A percentile compares a stretch with the other conserved stretches of the same genome.
Conservation (phyloP, 2,888 invertebrate species). For the Eupithecia exiguata region DNA sequence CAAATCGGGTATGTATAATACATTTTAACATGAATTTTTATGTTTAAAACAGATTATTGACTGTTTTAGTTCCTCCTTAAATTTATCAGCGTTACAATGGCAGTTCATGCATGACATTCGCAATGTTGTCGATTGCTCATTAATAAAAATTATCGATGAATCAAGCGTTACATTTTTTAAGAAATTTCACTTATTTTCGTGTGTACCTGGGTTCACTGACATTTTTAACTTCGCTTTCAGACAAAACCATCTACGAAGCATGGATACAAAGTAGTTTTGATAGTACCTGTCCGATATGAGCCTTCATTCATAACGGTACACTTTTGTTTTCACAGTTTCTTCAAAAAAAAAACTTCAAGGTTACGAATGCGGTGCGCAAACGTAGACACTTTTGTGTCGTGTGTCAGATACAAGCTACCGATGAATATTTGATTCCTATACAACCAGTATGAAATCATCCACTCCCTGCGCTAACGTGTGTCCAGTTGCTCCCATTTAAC, state of each 20-base stretch:
- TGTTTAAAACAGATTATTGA: background rate
- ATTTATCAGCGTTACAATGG: conserved; percentile 65
- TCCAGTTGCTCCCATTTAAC: too few relatives aligned
- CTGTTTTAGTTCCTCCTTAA: conserved; percentile 55
- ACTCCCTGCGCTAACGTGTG: too few relatives aligned
- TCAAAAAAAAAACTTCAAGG: background rate
- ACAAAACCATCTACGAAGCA: background rate
- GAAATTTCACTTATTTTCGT: background rate
- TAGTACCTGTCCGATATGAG: background rate
- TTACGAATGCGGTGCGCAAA: too few relatives aligned
- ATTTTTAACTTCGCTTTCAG: background rate
- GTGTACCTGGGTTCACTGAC: background rate
- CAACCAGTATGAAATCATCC: too few relatives aligned
- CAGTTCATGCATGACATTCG: conserved; percentile 62
- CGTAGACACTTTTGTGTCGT: too few relatives aligned
- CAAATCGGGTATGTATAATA: conserved; percentile 3
- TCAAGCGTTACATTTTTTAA: conserved; percentile 10
- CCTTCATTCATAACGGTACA: too few relatives aligned
- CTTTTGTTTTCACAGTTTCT: background rate
- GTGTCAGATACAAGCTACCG: too few relatives aligned
- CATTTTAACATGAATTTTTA: background rate
- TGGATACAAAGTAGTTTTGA: background rate
- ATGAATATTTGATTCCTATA: too few relatives aligned
- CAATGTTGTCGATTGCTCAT: conserved; percentile 49
- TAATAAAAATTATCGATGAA: conserved; percentile 48